Evolutionary conservation across 2,888 invertebrate species (phyloP), one percentile per base, ranked within the genome.

Genomic region (Elmis aenea): DNA sequence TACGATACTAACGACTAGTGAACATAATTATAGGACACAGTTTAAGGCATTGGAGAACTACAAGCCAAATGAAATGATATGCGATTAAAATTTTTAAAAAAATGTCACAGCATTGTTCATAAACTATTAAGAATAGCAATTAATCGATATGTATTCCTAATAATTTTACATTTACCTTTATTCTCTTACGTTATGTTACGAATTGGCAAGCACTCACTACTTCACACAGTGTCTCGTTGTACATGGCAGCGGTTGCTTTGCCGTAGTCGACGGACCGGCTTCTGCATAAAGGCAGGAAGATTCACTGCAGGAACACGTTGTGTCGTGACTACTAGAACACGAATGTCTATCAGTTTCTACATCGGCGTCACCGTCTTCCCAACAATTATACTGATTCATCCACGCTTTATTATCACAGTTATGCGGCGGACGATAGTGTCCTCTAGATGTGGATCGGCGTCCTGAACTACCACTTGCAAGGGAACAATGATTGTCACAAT

Each of bases 221-320:
- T 52, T 52, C 20, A 47, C 50, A 35, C 51, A 58, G 43, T 55
- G 38, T 37, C 57, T 59, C 45, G 50, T 51, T 33, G 55, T 57
- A 37, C 59, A 58, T 27, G 54, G 58, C 5, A 51, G 48, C 36
- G 55, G 38, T 11, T 55, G 48, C 22, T 54, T 35, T 6, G 51
- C 48, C 27, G 55, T 56, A 33, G 36, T 54, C 21, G 64, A 62
- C 13, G 65, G 64, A 20, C 72, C 73, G 16, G 76, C 74, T 58
- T 78, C 77, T 1, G 76, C 76, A 51, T 78, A 78, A 32, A 77
- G 61, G 48, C 77, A 77, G 26, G 76, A 76, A 10, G 76, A 76
- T 52, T 77, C 77, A 56, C 76, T 76, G 61, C 77, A 78, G 14
- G 77, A 77, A 58, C 77, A 78, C 31, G 71, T 70, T 2, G 77